Percentiles rank a stretch among this genome's conserved stretches.
Evolutionary conservation across 2,888 invertebrate genomes (phyloP).

Genomic region (Dioctria linearis): DNA sequence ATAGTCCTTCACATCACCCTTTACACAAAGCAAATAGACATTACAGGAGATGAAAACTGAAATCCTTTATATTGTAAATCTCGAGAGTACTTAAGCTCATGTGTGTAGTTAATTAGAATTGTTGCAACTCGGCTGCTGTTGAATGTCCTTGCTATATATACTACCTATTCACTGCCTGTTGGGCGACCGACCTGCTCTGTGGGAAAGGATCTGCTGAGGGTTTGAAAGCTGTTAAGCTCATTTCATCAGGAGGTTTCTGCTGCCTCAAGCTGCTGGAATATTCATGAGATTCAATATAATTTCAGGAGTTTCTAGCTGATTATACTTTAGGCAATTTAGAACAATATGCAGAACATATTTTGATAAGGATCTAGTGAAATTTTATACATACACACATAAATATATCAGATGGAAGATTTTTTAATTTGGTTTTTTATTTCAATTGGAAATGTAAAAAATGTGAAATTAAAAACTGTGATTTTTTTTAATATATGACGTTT

Average conservation of each 20-base stretch:
- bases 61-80: slow-evolving; percentile 55
- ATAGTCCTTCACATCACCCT: slow-evolving; percentile 45
- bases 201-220: slow-evolving; percentile 29
- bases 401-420: not conserved
- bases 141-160: not conserved
- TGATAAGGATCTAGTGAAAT: slow-evolving; percentile 3
- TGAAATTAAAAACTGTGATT: too few species aligned
- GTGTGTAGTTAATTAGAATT: slow-evolving; percentile 57
- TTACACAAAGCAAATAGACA: slow-evolving; percentile 55
- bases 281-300: slow-evolving; percentile 48
- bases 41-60: slow-evolving; percentile 53
- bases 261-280: slow-evolving; percentile 50
- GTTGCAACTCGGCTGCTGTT: slow-evolving; percentile 53
- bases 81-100: slow-evolving; percentile 54
- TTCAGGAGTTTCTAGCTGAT: slow-evolving; percentile 41
- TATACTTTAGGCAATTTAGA: slow-evolving; percentile 22
- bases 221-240: slow-evolving; percentile 47
- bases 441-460: not conserved
- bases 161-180: not conserved
- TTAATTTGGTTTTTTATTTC: not conserved
- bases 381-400: slow-evolving; percentile 14
- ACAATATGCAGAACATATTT: slow-evolving; percentile 9
- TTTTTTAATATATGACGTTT: too few species aligned
- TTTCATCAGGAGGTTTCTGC: slow-evolving; percentile 45
- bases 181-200: slow-evolving; percentile 33